Percentiles rank a stretch among this genome's conserved stretches.
Evolutionary conservation across 2,113 vertebrate species (phyloP).

Genomic region (Tetrao urogallus): DNA sequence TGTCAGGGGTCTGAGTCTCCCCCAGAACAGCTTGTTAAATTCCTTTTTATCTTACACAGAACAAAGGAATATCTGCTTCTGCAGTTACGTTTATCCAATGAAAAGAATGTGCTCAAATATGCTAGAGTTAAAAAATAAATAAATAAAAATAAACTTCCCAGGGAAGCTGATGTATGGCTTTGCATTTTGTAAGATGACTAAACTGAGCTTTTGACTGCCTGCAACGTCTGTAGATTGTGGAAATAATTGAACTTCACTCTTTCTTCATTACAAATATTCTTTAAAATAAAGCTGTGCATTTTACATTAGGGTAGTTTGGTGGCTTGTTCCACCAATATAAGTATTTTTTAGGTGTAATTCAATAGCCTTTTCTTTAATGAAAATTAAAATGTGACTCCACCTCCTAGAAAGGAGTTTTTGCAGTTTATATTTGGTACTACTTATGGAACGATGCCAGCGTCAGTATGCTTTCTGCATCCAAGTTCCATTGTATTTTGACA

Average conservation of each 20-base stretch:
- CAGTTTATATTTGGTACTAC: neutral
- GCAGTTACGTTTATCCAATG: neutral
- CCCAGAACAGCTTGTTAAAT: neutral
- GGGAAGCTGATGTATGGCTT: neutral
- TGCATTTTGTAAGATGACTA: neutral
- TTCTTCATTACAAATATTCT: neutral
- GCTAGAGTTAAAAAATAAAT: neutral
- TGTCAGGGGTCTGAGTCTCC: neutral
- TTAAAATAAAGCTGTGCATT: neutral
- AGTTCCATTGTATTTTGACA: neutral
- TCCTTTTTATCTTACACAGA: neutral
- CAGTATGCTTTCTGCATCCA: neutral
- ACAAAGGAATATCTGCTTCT: neutral
- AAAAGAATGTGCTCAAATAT: neutral
- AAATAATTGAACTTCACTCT: neutral
- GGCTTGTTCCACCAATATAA: fast-evolving
- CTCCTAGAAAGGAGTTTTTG: neutral
- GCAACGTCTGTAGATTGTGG: neutral
- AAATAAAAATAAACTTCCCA: neutral
- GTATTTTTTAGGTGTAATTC: neutral
- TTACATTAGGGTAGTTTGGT: neutral
- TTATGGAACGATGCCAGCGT: neutral
- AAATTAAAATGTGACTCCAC: neutral
- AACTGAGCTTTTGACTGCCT: neutral
- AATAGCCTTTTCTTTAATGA: neutral